phyloP scores from a whole-genome alignment of 2,888 invertebrate genomes.

The Pegoplata infirma region DNA sequence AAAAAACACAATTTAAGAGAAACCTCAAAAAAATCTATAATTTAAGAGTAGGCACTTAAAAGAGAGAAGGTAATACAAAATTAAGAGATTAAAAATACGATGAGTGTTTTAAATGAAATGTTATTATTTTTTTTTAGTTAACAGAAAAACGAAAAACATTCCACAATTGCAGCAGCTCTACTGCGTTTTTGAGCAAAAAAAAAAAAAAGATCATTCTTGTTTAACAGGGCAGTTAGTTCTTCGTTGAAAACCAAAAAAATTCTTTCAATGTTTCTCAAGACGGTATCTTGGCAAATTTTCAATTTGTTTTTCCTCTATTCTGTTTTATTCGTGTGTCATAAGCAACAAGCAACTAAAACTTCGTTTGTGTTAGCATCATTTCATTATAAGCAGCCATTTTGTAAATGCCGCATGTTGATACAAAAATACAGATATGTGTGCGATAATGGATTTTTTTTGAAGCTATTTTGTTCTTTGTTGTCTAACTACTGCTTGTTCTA shows the following conservation, averaged over 20 bases:
- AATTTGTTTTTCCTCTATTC: neutral
- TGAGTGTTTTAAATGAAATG: neutral
- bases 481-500: too few species aligned
- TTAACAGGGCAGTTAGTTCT: neutral
- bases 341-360: neutral
- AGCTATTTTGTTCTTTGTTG: too few species aligned
- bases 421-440: neutral
- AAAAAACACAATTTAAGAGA: too few species aligned
- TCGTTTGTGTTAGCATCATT: slow-evolving; percentile 26
- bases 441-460: neutral
- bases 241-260: slow-evolving; percentile 4
- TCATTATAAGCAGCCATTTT: slow-evolving; percentile 33
- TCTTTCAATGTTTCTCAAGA: neutral
- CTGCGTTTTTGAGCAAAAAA: neutral
- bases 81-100: neutral
- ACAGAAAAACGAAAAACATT: slow-evolving; percentile 7
- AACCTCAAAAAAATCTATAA: too few species aligned
- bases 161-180: slow-evolving; percentile 30
- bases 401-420: neutral
- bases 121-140: neutral
- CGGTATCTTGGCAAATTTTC: slow-evolving; percentile 9
- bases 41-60: neutral
- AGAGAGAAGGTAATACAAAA: neutral
- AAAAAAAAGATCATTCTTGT: slow-evolving; percentile 19
- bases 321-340: neutral